These are phyloP conservation scores for Fregata magnificens DNA, from an alignment of 2,113 vertebrate species.

Conservation along the genomic window DNA sequence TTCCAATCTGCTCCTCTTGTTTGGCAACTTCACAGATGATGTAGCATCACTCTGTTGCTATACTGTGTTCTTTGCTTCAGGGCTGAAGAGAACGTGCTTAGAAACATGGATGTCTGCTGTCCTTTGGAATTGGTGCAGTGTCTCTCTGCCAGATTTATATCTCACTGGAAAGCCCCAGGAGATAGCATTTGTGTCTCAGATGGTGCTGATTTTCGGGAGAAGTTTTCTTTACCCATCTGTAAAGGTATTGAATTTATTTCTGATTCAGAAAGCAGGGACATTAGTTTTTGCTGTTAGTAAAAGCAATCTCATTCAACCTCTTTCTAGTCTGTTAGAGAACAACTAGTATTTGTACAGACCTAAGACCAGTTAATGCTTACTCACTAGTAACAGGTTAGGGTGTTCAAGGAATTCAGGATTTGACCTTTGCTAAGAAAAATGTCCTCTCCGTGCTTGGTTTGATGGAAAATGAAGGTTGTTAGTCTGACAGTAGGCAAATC, in stretches of 20 bases:
- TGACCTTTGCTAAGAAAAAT: not conserved
- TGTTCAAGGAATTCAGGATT: not conserved
- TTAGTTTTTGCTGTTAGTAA: not conserved
- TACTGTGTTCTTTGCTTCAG: not conserved
- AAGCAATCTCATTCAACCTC: not conserved
- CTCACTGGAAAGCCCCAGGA: not conserved
- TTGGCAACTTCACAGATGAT: not conserved
- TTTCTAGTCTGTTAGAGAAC: not conserved
- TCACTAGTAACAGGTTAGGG: not conserved
- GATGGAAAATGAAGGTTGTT: not conserved
- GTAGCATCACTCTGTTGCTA: not conserved
- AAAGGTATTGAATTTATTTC: not conserved
- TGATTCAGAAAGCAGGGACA: not conserved
- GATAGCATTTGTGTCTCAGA: not conserved
- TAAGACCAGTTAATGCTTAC: not conserved
- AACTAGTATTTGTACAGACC: not conserved
- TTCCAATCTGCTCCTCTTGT: slow-evolving; percentile 9
- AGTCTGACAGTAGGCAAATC: not conserved
- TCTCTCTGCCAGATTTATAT: not conserved
- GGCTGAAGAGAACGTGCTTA: not conserved
- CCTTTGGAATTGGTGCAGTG: not conserved
- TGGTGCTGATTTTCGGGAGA: not conserved
- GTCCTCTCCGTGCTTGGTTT: not conserved
- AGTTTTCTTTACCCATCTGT: not conserved
- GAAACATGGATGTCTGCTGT: slow-evolving; percentile 7